Evolutionary conservation across 2,888 invertebrate species (phyloP), one percentile per base, ranked within the genome.

Genomic region (Cyrtodaria siliqua): DNA sequence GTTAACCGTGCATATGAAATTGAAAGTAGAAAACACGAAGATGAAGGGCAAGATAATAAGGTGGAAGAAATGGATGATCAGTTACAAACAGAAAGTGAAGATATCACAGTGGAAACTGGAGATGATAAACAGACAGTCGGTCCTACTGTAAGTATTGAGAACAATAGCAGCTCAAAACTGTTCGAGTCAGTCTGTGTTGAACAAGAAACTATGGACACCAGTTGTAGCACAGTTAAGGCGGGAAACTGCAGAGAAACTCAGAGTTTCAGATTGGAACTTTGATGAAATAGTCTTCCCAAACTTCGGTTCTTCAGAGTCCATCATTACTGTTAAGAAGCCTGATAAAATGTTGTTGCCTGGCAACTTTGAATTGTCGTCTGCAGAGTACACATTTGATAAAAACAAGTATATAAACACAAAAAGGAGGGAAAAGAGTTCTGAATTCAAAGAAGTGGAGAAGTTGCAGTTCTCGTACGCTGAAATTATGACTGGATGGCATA

Each of bases 401-500:
- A 70, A 62, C 18, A 69, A 78, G 4, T 85, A 80, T 67, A 64
- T 84, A 33, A 81, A 81, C 29, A 77, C 64, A n/a, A 81, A 72
- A 56, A 68, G 73, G 38, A 29, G 20, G 14, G 78, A 72, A 40
- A 59, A 18, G 44, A 38, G n/a, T 63, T 42, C 29, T 29, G 27
- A 64, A 56, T 29, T 52, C 23, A 59, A 61, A 27, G 63, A 61
- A 18, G 66, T 63, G 2, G 66, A 70, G 20, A 59, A 75, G 2
- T 59, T 88, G 40, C 70, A 87, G 20, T 90, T 87, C 80, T 90
- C 89, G 2, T 86, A 83, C 49, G 57, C 79, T 23, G 78, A 82
- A 16, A 78, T 79, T 53, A 73, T 77, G 56, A 60, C 49, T 1
- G 61, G 50, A 2, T 53, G 69, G 33, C 40, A 44, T 14, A 66